phyloP scores from a whole-genome alignment of 92 coral and sea anemone genomes.

The Phenganax stokvisi region DNA sequence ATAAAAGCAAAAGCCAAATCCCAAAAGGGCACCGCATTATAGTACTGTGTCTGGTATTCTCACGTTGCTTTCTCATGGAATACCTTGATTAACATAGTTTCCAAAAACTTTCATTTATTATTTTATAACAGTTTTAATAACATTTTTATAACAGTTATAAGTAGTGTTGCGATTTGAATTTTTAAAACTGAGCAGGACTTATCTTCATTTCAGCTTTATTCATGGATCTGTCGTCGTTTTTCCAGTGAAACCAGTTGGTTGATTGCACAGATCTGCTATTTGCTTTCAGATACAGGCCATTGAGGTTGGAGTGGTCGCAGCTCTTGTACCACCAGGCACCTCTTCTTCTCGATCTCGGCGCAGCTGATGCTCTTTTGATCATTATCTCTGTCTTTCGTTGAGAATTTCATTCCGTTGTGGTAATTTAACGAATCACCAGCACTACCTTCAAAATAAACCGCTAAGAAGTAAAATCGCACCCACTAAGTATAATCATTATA shows the following conservation, averaged over 20 bases:
- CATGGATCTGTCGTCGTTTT: conserved; percentile 6
- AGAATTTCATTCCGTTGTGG: conserved; percentile 47
- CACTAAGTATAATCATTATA: no score
- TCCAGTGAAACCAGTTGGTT: conserved; percentile 3
- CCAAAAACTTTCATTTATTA: no score
- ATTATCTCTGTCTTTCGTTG: conserved; percentile 58
- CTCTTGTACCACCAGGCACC: conserved; percentile 60
- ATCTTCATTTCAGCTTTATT: conserved; percentile 14
- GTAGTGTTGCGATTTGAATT: not conserved
- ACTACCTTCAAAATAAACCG: conserved; percentile 47
- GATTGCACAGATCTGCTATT: not conserved
- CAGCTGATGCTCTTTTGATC: conserved; percentile 31
- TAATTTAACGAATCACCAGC: conserved; percentile 52
- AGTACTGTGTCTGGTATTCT: no score
- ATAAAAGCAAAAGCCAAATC: no score
- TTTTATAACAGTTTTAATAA: no score
- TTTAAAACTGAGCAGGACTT: not conserved
- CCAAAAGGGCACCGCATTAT: no score
- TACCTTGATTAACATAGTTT: no score
- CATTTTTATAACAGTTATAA: no score
- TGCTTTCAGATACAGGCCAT: conserved; percentile 40
- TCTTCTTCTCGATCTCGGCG: conserved; percentile 11
- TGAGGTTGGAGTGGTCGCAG: conserved; percentile 47
- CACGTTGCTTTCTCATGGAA: no score
- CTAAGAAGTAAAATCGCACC: not conserved